Conservation (phyloP, 2,797 vertebrate genomes). For the Sebastes hubbsi region DNA sequence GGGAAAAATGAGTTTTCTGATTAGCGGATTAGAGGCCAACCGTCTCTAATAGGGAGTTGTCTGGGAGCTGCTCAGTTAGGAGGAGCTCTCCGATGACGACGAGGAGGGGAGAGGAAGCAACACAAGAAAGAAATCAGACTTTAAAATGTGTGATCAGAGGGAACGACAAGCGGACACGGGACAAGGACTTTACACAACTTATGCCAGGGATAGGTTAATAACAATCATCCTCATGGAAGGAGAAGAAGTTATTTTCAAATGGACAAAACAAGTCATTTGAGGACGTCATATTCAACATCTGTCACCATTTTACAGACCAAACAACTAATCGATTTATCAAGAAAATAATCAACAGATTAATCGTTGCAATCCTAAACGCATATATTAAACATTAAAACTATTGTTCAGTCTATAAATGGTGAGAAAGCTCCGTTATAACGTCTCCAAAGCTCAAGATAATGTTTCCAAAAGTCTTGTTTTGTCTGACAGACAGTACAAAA, state of each 20-base stretch:
- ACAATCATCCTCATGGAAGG: not conserved
- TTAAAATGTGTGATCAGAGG: not conserved
- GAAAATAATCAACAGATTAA: too few species aligned
- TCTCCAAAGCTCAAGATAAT: too few species aligned
- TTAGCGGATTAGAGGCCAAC: conserved; percentile 72
- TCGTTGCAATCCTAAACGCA: too few species aligned
- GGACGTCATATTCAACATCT: too few species aligned
- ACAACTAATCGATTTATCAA: too few species aligned
- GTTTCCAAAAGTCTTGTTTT: too few species aligned
- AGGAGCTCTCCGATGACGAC: conserved; percentile 21
- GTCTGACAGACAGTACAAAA: rapidly evolving
- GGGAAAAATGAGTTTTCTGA: conserved; percentile 78
- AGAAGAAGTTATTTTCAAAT: not conserved
- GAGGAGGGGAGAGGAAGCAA: not conserved
- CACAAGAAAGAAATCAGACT: not conserved
- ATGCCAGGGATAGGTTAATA: not conserved
- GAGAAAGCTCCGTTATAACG: too few species aligned
- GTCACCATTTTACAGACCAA: too few species aligned
- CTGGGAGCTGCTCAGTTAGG: conserved; percentile 71
- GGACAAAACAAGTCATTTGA: too few species aligned
- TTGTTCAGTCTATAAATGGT: too few species aligned
- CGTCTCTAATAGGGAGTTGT: conserved; percentile 65
- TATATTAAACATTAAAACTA: too few species aligned
- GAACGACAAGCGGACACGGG: not conserved
- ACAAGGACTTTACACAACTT: not conserved